Evolutionary conservation across 2,113 vertebrate genomes (phyloP), one percentile per base, ranked within the genome.

Genomic region (Pseudonaja textilis): DNA sequence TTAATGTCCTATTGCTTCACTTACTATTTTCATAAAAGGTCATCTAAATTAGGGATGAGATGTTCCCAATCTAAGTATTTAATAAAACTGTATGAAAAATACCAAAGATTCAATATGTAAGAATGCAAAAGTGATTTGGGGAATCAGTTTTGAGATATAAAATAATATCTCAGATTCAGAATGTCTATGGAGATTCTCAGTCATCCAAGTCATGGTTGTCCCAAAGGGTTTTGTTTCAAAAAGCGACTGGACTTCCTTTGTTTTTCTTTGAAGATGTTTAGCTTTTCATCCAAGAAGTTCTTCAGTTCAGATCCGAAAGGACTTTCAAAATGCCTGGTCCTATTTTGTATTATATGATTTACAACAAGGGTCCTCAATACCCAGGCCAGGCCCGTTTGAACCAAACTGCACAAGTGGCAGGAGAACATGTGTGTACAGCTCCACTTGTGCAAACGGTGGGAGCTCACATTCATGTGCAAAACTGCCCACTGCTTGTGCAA

Each of bases 351-450:
- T 23, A 34, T 54, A 55, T n/a, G 54, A n/a, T n/a, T 11, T 87
- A 14, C 5, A 50, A 29, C 64, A 69, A 4, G 14, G 64, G 5
- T 69, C 29, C 64, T 14, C 12, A 69, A 5, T 5, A 5, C 0
- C 29, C 14, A 5, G 64, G 14, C 5, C 14, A 69, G 29, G 61
- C 11, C 26, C 29, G 2, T 69, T 34, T 34, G 14, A 69, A 34
- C 29, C 14, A 2, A 14, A n/a, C n/a, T 69, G 4, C 29, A 34
- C 64, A 69, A 69, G 29, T 69, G 14, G 64, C 29, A 69, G 29
- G 29, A 1, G 0, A 69, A 29, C 0, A 0, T 16, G 5, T 69
- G 14, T 34, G 29, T n/a, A 1, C 4, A 6, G 29, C 2, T 69
- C 12, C 64, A 69, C 64, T 34, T 69, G 4, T 69, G 12, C 64